Conservation (phyloP, 2,888 invertebrate species). For the Eueremaeus valkanovi region DNA sequence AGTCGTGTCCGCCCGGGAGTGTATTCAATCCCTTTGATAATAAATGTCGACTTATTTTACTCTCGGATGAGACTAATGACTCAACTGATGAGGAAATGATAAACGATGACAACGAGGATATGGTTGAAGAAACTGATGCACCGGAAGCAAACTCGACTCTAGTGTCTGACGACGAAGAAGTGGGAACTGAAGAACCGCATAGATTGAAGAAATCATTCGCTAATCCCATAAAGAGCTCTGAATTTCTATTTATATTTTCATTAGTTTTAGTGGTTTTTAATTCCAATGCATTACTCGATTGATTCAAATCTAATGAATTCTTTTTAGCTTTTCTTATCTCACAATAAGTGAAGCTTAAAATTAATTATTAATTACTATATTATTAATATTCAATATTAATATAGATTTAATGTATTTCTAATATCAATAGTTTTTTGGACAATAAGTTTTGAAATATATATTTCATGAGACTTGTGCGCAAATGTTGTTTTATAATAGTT, state of each 20-base stretch:
- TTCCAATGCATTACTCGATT: neutral
- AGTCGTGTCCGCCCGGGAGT: neutral
- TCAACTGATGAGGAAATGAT: neutral
- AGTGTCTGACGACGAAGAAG: neutral
- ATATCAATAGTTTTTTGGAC: too few relatives aligned
- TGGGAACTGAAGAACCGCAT: neutral
- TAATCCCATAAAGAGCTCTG: neutral
- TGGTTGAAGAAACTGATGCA: neutral
- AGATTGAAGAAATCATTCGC: neutral
- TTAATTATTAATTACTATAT: too few relatives aligned
- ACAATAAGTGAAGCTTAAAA: too few relatives aligned
- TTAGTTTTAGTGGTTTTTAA: neutral
- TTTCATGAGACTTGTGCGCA: too few relatives aligned
- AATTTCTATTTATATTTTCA: neutral
- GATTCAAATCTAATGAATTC: too few relatives aligned
- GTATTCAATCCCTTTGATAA: conserved; percentile 1
- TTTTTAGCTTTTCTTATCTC: too few relatives aligned
- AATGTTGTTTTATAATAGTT: too few relatives aligned
- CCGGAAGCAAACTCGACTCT: neutral
- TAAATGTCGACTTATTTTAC: neutral
- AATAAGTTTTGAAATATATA: too few relatives aligned
- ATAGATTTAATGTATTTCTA: too few relatives aligned
- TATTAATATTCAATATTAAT: too few relatives aligned
- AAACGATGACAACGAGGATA: neutral
- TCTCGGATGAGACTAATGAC: neutral